Base-by-base conservation (phyloP, 2,888 invertebrate species). In the Pyrgus malvae region DNA sequence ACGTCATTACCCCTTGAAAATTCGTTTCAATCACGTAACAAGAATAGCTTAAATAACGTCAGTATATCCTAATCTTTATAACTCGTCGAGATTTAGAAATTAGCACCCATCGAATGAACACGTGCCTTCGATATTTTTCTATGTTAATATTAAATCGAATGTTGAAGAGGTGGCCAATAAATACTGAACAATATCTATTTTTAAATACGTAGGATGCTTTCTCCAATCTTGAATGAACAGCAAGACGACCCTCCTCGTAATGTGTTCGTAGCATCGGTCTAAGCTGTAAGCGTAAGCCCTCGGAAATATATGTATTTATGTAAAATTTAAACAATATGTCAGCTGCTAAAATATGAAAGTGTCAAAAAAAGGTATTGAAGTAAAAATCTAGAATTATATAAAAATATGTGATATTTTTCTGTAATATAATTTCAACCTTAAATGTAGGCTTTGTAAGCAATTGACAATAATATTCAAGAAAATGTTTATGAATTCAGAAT, bases 221-320 rank as follows among this genome's bases (percentile, higher is more conserved):
- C 85, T 80, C 81, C 84, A 76, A 81, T 86, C 78, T 82, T 88
- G 89, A 88, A 88, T 88, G 89, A 89, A 88, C 83, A 74, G 72
- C 73, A 68, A 74, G 76, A 63, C 84, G 84, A 83, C 88, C 88
- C 86, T 76, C 88, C 86, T 76, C 80, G 82, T 83, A 80, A 83
- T 83, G 80, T 80, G 75, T 78, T 74, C 27, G 50, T 44, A 51
- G 50, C 9, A 37, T 11, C 33, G 50, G 50, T 44, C 35, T 51
- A 51, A 51, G 50, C 8, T 3, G 35, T 27, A 17, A 51, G 35
- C 33, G 41, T n/a, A 31, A 14, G 21, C 9, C 33, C 14, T 12
- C 33, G 19, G 4, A 12, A 12, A 14, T 29, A 27, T 7, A 9
- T 9, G 2, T 8, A 7, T 7, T 8, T 7, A 27, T 27, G 9